These are phyloP conservation scores for Percopsis transmontana DNA, from an alignment of 2,113 vertebrate species.

Conservation along the genomic window DNA sequence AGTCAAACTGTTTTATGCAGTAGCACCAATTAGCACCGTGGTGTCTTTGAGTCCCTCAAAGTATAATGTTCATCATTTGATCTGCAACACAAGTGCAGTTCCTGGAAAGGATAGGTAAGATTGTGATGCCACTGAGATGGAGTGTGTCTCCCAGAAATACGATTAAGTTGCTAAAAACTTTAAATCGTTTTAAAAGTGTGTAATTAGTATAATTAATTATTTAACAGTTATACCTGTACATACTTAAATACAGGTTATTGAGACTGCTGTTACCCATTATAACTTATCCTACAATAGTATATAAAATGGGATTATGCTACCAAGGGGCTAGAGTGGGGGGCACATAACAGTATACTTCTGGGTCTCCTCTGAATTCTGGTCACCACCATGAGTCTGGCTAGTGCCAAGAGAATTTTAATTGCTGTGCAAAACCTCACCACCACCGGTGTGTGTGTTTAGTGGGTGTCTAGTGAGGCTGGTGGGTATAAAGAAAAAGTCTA, in stretches of 20 bases:
- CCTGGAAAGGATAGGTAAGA: neutral
- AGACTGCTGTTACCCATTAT: neutral
- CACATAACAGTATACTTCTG: conserved; percentile 15
- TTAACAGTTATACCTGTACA: neutral
- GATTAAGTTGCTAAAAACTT: neutral
- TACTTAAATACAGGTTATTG: no score
- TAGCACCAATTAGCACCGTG: conserved; percentile 13
- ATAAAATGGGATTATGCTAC: neutral
- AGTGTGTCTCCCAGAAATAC: conserved; percentile 17
- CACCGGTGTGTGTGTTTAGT: conserved; percentile 2
- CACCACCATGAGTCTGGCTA: neutral
- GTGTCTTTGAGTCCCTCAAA: conserved; percentile 7
- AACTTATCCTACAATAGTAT: neutral
- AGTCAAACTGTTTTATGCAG: conserved; percentile 51
- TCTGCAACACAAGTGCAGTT: conserved; percentile 40
- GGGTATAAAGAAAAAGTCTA: conserved; percentile 21
- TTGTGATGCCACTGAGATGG: neutral
- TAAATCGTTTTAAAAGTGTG: no score
- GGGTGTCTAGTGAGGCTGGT: neutral
- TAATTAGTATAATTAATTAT: no score
- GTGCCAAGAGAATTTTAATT: conserved; percentile 40
- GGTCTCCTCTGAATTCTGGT: conserved; percentile 27
- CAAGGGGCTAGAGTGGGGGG: neutral
- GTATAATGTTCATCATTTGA: conserved; percentile 50
- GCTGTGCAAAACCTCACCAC: conserved; percentile 12